Conservation (phyloP, 2,113 vertebrate genomes). For the Poeciliopsis turrubarensis region DNA sequence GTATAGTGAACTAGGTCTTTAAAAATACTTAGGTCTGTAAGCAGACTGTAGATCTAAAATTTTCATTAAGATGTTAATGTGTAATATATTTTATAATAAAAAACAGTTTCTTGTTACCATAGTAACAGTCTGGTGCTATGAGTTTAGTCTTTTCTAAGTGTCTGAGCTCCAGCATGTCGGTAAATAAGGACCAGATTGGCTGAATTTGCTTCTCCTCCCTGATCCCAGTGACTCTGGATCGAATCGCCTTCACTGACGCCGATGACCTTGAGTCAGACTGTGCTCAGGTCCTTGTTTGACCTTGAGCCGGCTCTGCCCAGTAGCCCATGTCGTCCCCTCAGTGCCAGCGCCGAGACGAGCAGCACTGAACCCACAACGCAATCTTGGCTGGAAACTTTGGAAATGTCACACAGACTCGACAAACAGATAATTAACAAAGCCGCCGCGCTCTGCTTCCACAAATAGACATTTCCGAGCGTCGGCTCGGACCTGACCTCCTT, state of each 20-base stretch:
- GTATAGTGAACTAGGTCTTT: too few relatives aligned
- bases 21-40: too few relatives aligned
- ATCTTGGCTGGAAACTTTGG: slow-evolving; percentile 23
- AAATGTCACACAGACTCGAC: slow-evolving; percentile 37
- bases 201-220: too few relatives aligned
- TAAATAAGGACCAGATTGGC: neutral
- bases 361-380: neutral
- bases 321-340: neutral
- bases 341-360: neutral
- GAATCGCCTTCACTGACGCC: too few relatives aligned
- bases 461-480: slow-evolving; percentile 56
- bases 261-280: too few relatives aligned
- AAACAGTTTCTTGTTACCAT: neutral
- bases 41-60: too few relatives aligned
- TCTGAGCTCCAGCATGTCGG: neutral
- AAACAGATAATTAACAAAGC: slow-evolving; percentile 54
- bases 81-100: too few relatives aligned
- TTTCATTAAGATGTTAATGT: too few relatives aligned
- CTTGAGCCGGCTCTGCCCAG: too few relatives aligned
- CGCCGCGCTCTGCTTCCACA: slow-evolving; percentile 47
- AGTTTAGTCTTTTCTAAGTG: neutral
- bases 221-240: too few relatives aligned
- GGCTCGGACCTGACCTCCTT: slow-evolving; percentile 58
- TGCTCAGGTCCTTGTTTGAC: too few relatives aligned
- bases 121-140: neutral